Conservation (phyloP, 1,140 invertebrate genomes). For the Caenorhabditis remanei region DNA sequence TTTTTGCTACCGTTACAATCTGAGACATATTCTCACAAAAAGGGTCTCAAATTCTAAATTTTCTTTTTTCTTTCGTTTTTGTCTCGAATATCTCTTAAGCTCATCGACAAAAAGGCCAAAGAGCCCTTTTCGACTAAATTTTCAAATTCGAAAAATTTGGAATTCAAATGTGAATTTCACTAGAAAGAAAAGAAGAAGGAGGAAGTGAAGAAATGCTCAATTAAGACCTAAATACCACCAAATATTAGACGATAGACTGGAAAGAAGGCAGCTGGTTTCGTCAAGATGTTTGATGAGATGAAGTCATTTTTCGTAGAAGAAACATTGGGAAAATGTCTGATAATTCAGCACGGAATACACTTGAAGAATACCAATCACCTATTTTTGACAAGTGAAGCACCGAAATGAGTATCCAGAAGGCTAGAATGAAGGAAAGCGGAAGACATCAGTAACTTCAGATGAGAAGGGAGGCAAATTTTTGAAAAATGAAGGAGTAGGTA, state of each 20-base stretch:
- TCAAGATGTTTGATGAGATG: constrained; percentile 40
- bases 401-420: too few species aligned
- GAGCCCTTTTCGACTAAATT: neutral
- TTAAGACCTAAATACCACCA: constrained; percentile 32
- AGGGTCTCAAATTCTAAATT: constrained; percentile 10
- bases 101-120: constrained; percentile 17
- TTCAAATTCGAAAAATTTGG: neutral
- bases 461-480: too few species aligned
- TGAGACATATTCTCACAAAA: neutral
- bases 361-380: too few species aligned
- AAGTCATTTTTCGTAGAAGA: too few species aligned
- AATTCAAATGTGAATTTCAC: constrained; percentile 2
- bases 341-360: too few species aligned
- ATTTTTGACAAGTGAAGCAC: too few species aligned
- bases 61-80: neutral
- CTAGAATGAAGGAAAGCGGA: too few species aligned
- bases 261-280: neutral
- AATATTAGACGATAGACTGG: too few species aligned
- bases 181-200: constrained; percentile 2
- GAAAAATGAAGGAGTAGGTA: too few species aligned
- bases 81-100: constrained; percentile 21
- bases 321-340: too few species aligned
- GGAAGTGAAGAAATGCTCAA: neutral
- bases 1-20: neutral
- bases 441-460: too few species aligned